Conservation (phyloP, 1,140 invertebrate species). For the Drosophila azteca region DNA sequence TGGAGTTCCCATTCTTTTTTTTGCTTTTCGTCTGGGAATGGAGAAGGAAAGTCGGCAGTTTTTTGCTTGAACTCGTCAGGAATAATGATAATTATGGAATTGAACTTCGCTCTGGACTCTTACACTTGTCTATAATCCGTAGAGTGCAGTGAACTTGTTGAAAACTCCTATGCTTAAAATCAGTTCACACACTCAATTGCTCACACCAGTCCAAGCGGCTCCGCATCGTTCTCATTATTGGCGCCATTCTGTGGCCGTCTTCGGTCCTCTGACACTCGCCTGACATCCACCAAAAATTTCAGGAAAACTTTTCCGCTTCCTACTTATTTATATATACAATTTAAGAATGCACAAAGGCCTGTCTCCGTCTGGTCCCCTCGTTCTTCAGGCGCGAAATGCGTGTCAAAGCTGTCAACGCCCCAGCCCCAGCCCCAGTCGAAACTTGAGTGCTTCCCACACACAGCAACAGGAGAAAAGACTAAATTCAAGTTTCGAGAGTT, state of each 20-base stretch:
- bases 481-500: slow-evolving; percentile 32
- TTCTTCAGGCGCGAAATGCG: slow-evolving; percentile 44
- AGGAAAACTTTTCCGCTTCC: slow-evolving; percentile 42
- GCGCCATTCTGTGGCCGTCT: slow-evolving; percentile 52
- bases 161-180: slow-evolving; percentile 25
- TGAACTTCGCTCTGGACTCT: slow-evolving; percentile 11
- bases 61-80: slow-evolving; percentile 48
- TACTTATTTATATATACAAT: slow-evolving; percentile 48
- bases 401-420: slow-evolving; percentile 31
- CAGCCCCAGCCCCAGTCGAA: too few relatives aligned
- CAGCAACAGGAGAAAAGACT: not conserved
- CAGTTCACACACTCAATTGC: slow-evolving; percentile 49
- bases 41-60: slow-evolving; percentile 28
- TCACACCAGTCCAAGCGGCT: not conserved
- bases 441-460: slow-evolving; percentile 8
- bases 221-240: slow-evolving; percentile 36
- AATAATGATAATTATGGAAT: slow-evolving; percentile 63
- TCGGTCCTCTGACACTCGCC: slow-evolving; percentile 12
- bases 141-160: slow-evolving; percentile 39
- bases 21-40: slow-evolving; percentile 21
- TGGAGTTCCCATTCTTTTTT: slow-evolving; percentile 21
- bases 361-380: slow-evolving; percentile 27
- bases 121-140: slow-evolving; percentile 22
- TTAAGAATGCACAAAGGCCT: slow-evolving; percentile 50
- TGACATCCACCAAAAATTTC: slow-evolving; percentile 36